Evolutionary conservation across 2,888 invertebrate genomes (phyloP), one percentile per base, ranked within the genome.

Genomic region (Drosophila acutilabella): DNA sequence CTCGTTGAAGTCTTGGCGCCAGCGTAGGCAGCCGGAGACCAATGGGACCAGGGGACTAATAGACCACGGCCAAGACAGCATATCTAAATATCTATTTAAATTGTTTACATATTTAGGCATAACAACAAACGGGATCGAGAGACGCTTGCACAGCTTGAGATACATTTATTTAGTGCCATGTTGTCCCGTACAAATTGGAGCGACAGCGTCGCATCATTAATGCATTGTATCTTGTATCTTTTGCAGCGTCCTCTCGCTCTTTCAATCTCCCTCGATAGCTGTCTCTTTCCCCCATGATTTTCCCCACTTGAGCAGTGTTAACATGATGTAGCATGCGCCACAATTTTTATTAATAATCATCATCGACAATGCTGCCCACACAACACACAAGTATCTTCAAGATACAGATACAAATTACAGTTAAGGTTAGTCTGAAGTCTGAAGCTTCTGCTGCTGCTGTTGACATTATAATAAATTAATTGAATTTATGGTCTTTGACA

Each of bases 401-500:
- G 58, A 50, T 57, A 44, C 53, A 53, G 47, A 48, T 33, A 18
- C 30, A 16, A 18, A 48, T 52, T 57, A 44, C 53, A 74, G 75
- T 76, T 78, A 72, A 62, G 26, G 51, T 51, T 16, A 33, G 13
- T 40, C 40, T 40, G 20, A n/a, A 40, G 42, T 11, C 50, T 18
- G 33, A 13, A 11, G 40, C 30, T 36, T 0, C 13, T 36, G 30
- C 30, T 30, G 30, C 74, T 64, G 72, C 71, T 78, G 85, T 77
- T 83, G 85, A 67, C 81, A 81, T 81, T 83, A 79, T 81, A 88
- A 89, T 89, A 90, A 90, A 89, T 91, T 86, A 89, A 90, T 89
- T 87, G 83, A 87, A 83, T 90, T 90, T 89, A 90, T 86, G 79
- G 47, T 73, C 84, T 87, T 90, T 90, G 88, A 88, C 89, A 91